A percentile compares a stretch with the other conserved stretches of the same genome.
These are phyloP conservation scores for Pachydiplax longipennis DNA, from an alignment of 2,888 invertebrate species.

Conservation along the genomic window DNA sequence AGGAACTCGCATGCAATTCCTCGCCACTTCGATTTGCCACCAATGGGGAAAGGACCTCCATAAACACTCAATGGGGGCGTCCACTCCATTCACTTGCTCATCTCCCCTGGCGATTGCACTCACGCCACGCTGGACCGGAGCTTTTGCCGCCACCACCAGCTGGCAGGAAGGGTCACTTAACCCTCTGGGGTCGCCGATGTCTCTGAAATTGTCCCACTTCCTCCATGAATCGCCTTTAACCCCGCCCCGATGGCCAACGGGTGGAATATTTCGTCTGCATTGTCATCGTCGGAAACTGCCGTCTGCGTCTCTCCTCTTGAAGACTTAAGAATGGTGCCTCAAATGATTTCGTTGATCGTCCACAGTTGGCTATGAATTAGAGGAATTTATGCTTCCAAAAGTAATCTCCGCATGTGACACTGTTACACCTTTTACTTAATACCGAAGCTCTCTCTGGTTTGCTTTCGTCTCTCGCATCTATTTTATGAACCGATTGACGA, in stretches of 20 bases:
- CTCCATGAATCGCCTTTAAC: background rate
- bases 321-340: no score
- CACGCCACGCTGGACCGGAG: background rate
- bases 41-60: background rate
- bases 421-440: no score
- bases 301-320: background rate
- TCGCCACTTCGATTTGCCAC: background rate
- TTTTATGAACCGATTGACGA: no score
- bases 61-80: conserved; percentile 3
- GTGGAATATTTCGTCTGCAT: background rate
- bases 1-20: background rate
- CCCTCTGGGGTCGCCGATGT: conserved; percentile 3
- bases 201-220: background rate
- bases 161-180: conserved; percentile 42
- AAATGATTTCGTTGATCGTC: no score
- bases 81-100: no score
- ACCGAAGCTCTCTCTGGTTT: no score
- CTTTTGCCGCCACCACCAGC: background rate
- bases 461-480: no score
- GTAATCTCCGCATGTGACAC: no score
- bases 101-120: no score
- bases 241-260: background rate
- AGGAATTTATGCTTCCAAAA: no score
- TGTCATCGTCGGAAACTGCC: background rate
- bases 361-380: no score